phyloP scores from a whole-genome alignment of 2,888 invertebrate genomes.

The Ommatoiulus sabulosus region DNA sequence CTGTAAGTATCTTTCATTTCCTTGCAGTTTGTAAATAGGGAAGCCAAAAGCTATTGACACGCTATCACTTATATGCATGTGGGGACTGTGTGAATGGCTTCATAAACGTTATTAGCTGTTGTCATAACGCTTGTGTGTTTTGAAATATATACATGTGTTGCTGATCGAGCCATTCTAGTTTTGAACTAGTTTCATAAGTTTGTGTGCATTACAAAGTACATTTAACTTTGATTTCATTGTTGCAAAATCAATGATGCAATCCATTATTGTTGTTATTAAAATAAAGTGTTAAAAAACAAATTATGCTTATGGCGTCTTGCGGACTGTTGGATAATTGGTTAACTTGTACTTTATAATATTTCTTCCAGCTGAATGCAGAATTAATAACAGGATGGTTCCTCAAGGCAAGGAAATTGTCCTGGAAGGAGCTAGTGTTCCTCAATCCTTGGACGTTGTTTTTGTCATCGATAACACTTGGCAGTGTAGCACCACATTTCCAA shows the following conservation, averaged over 20 bases:
- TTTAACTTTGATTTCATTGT: too few relatives aligned
- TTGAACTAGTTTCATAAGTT: too few relatives aligned
- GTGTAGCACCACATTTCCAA: constrained; percentile 64
- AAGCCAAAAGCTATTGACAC: too few relatives aligned
- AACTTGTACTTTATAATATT: background rate
- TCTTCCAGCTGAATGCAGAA: constrained; percentile 10
- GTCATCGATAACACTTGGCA: constrained; percentile 75
- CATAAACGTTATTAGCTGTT: too few relatives aligned
- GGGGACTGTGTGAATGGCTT: too few relatives aligned
- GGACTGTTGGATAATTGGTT: background rate
- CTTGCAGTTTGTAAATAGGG: too few relatives aligned
- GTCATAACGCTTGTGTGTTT: too few relatives aligned
- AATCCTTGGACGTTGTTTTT: constrained; percentile 84
- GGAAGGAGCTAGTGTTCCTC: constrained; percentile 76
- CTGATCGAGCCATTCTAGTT: background rate
- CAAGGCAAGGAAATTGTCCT: constrained; percentile 72
- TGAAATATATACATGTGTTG: too few relatives aligned
- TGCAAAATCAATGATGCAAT: too few relatives aligned
- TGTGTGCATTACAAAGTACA: too few relatives aligned
- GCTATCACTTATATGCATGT: too few relatives aligned
- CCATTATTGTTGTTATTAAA: too few relatives aligned
- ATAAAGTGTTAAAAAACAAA: background rate
- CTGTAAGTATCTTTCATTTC: constrained; percentile 66
- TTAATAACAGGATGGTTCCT: background rate
- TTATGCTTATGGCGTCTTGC: background rate